Conservation (phyloP, 2,888 invertebrate species). For the Galeopsomyia nigrocyanea region DNA sequence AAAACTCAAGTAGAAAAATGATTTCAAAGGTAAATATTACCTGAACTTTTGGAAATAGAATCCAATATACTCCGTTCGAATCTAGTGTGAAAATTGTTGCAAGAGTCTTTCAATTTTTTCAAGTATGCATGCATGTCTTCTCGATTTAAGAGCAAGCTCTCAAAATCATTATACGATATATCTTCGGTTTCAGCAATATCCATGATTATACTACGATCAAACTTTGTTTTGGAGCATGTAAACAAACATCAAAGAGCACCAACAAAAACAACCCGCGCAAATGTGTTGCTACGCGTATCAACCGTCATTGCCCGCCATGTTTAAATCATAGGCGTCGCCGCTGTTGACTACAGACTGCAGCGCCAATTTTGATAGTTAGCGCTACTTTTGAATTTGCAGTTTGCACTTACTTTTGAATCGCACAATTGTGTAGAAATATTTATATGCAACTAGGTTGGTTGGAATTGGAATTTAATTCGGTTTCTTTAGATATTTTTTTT, state of each 20-base stretch:
- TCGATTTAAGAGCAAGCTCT: slow-evolving; percentile 30
- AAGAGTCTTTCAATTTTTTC: slow-evolving; percentile 33
- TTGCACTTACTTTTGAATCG: no score
- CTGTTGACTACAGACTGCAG: neutral
- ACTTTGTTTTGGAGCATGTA: neutral
- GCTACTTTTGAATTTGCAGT: neutral
- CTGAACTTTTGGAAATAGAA: slow-evolving; percentile 39
- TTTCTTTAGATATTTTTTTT: no score
- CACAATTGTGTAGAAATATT: no score
- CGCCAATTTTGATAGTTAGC: slow-evolving; percentile 5
- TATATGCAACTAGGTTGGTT: no score
- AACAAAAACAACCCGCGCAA: slow-evolving; percentile 4
- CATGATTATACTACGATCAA: slow-evolving; percentile 10
- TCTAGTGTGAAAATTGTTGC: slow-evolving; percentile 20
- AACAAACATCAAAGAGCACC: neutral
- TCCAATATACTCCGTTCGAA: slow-evolving; percentile 23
- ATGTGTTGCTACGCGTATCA: neutral
- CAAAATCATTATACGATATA: slow-evolving; percentile 27
- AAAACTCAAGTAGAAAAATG: slow-evolving; percentile 6
- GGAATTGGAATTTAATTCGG: no score
- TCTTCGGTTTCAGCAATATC: slow-evolving; percentile 10
- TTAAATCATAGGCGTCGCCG: slow-evolving; percentile 4
- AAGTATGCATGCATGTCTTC: slow-evolving; percentile 36
- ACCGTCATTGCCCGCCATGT: slow-evolving; percentile 27
- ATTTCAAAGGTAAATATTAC: slow-evolving; percentile 22